Evolutionary conservation across 2,888 invertebrate genomes (phyloP), one percentile per base, ranked within the genome.

Genomic region (Papilio protenor): DNA sequence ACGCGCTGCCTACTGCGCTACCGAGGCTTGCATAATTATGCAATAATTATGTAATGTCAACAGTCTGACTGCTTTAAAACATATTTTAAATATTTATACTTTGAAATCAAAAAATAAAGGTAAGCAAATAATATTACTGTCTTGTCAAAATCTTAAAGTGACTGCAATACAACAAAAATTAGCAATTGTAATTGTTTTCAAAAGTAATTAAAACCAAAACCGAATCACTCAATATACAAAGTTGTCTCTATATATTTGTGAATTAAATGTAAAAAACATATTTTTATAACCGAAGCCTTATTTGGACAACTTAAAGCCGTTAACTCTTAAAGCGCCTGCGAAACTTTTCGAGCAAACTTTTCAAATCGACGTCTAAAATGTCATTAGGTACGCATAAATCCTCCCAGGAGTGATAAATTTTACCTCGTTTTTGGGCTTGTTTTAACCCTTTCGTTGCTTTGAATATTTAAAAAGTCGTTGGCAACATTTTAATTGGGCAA

Each of bases 1-100:
- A 96, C 97, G 97, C 97, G 96, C 97, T 97, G 95, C 97, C 96
- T 95, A 96, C 96, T 96, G 84, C 83, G 84, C 84, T 75, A 85
- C 83, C 84, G 78, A 78, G 78, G 78, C 78, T 33, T 33, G 33
- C 33, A 33, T 33, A 33, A 33, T 33, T 33, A 5, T 33, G 33
- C 33, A 33, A 33, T 33, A 33, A 33, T 33, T 33, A 33, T 33
- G 2, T 33, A 33, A 33, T 33, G 3, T 33, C 4, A 33, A 33
- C 33, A 33, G 33, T 33, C 33, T 33, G 5, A 2, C 33, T 33
- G 33, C 33, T 5, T 5, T 33, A 5, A 33, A 33, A 33, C 33
- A 33, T 33, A 27, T 33, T 33, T 33, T 33, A 33, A 5, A 5
- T 33, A 33, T 5, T 33, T 33, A 2, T 5, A 33, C 1, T 33